Evolutionary conservation across 2,888 invertebrate species (phyloP).

Genomic region (Sphinx pinastri): DNA sequence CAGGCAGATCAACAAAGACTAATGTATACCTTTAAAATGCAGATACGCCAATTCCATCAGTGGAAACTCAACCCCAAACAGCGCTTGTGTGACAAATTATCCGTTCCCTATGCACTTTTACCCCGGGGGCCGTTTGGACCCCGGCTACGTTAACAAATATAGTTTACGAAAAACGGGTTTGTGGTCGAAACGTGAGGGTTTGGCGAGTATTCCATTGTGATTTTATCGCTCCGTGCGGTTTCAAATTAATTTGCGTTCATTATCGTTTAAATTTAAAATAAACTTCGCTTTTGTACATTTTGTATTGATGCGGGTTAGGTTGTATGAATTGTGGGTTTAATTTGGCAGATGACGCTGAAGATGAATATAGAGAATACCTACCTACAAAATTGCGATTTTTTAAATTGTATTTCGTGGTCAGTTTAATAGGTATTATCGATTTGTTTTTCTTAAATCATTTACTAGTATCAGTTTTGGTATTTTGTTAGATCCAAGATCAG

Average conservation of each 20-base stretch:
- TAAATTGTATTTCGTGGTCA: too few relatives aligned
- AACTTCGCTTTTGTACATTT: constrained; percentile 5
- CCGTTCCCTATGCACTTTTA: constrained; percentile 51
- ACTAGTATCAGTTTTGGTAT: too few relatives aligned
- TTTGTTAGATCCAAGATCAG: too few relatives aligned
- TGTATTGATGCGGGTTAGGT: neutral
- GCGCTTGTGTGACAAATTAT: constrained; percentile 43
- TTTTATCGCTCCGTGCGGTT: constrained; percentile 27
- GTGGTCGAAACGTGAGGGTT: constrained; percentile 37
- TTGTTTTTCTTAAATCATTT: too few relatives aligned
- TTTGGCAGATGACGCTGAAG: neutral
- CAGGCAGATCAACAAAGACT: constrained; percentile 29
- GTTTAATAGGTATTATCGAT: too few relatives aligned
- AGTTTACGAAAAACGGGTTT: constrained; percentile 54
- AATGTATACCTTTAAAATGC: constrained; percentile 26
- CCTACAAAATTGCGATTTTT: too few relatives aligned
- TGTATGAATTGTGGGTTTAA: neutral
- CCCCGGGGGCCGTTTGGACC: constrained; percentile 39
- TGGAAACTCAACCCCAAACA: constrained; percentile 34
- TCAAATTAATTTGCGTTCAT: constrained; percentile 26
- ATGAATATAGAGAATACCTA: too few relatives aligned
- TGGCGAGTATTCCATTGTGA: constrained; percentile 21
- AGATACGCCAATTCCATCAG: constrained; percentile 39
- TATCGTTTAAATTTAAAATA: constrained; percentile 23
- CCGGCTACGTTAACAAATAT: constrained; percentile 56